phyloP scores from a whole-genome alignment of 2,797 vertebrate species.

The Lithobates sylvaticus region DNA sequence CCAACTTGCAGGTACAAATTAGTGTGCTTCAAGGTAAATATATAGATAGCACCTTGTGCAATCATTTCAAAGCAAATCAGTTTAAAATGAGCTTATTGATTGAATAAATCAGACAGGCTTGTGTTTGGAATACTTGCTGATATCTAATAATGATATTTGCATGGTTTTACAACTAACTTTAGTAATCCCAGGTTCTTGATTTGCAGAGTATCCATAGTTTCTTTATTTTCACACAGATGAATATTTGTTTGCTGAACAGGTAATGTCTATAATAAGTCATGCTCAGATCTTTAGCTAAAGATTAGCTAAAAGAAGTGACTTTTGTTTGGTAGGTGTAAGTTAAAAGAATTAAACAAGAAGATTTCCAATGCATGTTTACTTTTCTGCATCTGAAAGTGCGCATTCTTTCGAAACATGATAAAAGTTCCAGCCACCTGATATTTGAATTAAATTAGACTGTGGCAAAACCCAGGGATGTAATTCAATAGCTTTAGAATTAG shows the following conservation, averaged over 20 bases:
- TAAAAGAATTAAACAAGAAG: too few species aligned
- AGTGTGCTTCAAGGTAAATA: too few species aligned
- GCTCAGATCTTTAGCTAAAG: not conserved
- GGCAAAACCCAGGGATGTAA: slow-evolving; percentile 5
- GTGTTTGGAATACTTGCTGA: not conserved
- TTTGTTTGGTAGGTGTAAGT: not conserved
- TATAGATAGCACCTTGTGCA: too few species aligned
- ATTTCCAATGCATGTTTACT: not conserved
- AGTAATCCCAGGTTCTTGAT: too few species aligned
- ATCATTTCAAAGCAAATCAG: too few species aligned
- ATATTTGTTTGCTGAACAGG: not conserved
- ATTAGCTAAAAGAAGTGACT: not conserved
- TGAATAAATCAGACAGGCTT: not conserved
- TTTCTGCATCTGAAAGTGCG: not conserved
- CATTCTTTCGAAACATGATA: not conserved
- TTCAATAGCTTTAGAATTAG: slow-evolving; percentile 2
- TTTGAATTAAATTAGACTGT: slow-evolving; percentile 1
- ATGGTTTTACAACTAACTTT: too few species aligned
- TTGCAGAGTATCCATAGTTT: not conserved
- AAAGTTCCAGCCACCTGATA: not conserved
- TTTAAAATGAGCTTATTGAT: not conserved
- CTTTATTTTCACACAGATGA: not conserved
- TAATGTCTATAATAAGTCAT: not conserved
- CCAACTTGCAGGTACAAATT: too few species aligned
- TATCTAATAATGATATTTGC: too few species aligned